Evolutionary conservation across 1,140 invertebrate species (phyloP).

Genomic region (Sesamia nonagrioides): DNA sequence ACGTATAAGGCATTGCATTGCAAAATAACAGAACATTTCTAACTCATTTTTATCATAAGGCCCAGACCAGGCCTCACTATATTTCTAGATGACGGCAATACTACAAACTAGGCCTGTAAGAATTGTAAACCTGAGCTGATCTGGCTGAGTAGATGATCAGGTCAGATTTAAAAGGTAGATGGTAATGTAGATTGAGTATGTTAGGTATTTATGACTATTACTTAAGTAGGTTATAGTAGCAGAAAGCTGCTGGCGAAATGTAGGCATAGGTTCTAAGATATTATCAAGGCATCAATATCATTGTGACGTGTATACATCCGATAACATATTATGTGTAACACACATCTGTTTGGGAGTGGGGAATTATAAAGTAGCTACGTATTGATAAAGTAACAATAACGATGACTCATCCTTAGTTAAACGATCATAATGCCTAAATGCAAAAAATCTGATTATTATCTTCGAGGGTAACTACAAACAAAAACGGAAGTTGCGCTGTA

Average conservation of each 20-base stretch:
- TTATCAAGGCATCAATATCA: conserved; percentile 1
- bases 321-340: conserved; percentile 7
- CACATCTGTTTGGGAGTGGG: not conserved
- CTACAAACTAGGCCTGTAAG: too few relatives aligned
- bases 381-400: conserved; percentile 14
- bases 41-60: too few relatives aligned
- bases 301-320: not conserved
- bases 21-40: too few relatives aligned
- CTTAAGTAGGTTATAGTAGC: too few relatives aligned
- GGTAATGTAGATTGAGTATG: too few relatives aligned
- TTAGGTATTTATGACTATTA: too few relatives aligned
- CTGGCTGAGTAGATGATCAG: too few relatives aligned
- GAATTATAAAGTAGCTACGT: not conserved
- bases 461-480: conserved; percentile 12
- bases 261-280: not conserved
- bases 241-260: not conserved
- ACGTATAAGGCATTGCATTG: too few relatives aligned
- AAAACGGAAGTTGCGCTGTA: conserved; percentile 29
- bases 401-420: not conserved
- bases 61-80: too few relatives aligned
- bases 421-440: not conserved
- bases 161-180: too few relatives aligned
- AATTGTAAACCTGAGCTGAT: too few relatives aligned
- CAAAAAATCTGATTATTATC: conserved; percentile 28
- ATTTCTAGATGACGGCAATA: too few relatives aligned